Base-by-base conservation (phyloP, 1,140 invertebrate species). In the Amyelois transitella region DNA sequence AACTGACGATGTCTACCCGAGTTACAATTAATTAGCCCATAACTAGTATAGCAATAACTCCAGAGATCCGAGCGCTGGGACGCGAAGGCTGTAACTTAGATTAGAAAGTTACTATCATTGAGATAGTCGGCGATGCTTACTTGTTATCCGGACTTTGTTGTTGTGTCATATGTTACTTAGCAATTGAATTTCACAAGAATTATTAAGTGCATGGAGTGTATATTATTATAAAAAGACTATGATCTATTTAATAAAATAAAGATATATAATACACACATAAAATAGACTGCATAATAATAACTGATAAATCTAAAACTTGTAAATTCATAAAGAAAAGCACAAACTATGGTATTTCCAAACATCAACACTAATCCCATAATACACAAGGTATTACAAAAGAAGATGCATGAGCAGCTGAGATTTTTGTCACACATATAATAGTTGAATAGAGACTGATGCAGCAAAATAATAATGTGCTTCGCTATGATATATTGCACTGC, bases 11-110 rank as follows among this genome's bases (percentile, higher is more conserved):
- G 61, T 69, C 63, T 66, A 64, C 63, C 44, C 58, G 47, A 65
- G 64, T 58, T 73, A 71, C 69, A 79, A 81, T 75, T 81, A 79
- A 76, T 77, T 76, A 76, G 59, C 64, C 55, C 60, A 69, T 71
- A 72, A 77, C 68, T 70, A 69, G 60, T 56, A 63, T 57, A 60
- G 70, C 62, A 77, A 77, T 75, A 75, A 67, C 64, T 66, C 55
- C 62, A 61, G 55, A 62, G 72, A 77, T n/a, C n/a, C n/a, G n/a
- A 69, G 67, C 68, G 63, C 61, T 62, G 54, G 62, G 54, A 61
- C 64, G 54, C 60, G 60, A 66, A 67, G 53, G 56, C 43, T 58
- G 53, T 61, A 73, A 75, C 60, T 71, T 69, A 66, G 65, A 74
- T 74, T 67, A 72, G 65, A 74, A 70, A 69, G 60, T 63, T 62